Evolutionary conservation across 1,140 invertebrate genomes (phyloP), one percentile per base, ranked within the genome.

Genomic region (Drosophila arawakana): DNA sequence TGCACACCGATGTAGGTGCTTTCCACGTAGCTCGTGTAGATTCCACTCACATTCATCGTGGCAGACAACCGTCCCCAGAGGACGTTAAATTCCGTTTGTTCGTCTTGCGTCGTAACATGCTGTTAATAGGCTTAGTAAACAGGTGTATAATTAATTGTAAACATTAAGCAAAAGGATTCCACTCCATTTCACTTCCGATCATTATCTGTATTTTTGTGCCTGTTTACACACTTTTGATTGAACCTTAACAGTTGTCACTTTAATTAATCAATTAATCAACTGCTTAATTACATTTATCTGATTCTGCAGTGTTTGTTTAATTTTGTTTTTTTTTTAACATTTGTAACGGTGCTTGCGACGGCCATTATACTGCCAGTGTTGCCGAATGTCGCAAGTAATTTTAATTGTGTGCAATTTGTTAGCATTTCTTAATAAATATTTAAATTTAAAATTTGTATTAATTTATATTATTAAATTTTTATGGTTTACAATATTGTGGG

Each of bases 1-100:
- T 88, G 83, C n/a, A 78, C 41, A 3, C 81, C 84, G 50, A 88
- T 89, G 6, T 54, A 34, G 1, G 57, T 74, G 7, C 66, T 68
- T 35, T 78, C 68, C 66, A 73, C 5, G 25, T 88, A 89, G 43
- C 35, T 78, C 7, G 34, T 30, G n/a, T 75, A 80, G 34, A 84
- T 71, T 15, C 34, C 30, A 57, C 73, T 76, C 6, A 35, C 69
- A 41, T 76, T 76, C 73, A 73, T 67, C 8, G 11, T 9, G 25
- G 25, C 25, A 30, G 25, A 13, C 21, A 34, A 57, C 41, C 3
- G 52, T 50, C 2, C 10, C 10, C 8, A 30, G 21, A 6, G 13
- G 9, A 6, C 18, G 9, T 5, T 34, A 13, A 6, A 5, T 50
- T 2, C 5, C 21, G 25, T 30, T 30, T 50, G 49, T 30, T 30